These are phyloP conservation scores for Liasis olivaceus DNA, from an alignment of 2,797 vertebrate genomes.

Conservation along the genomic window DNA sequence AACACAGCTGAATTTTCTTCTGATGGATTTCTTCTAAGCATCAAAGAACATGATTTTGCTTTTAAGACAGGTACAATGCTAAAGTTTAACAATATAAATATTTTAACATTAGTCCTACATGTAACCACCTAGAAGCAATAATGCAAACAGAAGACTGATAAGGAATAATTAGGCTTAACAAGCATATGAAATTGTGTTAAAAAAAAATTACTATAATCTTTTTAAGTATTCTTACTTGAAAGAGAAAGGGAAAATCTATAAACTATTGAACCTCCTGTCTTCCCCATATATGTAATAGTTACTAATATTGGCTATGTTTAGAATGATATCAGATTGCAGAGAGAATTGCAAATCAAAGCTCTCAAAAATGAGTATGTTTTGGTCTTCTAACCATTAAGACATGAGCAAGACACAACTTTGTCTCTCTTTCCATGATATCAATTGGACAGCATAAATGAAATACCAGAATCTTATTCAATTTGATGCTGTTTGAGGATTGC, in stretches of 20 bases:
- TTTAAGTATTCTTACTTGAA: neutral
- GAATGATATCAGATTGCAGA: neutral
- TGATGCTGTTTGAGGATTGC: neutral
- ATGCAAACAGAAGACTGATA: neutral
- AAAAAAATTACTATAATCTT: neutral
- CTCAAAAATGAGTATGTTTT: conserved; percentile 19
- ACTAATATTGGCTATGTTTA: neutral
- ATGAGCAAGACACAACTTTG: neutral
- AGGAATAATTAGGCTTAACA: neutral
- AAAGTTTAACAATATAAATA: accelerated
- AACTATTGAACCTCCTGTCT: neutral
- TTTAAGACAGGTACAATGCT: neutral
- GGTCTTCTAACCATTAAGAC: neutral
- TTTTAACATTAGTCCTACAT: neutral
- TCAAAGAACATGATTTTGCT: neutral
- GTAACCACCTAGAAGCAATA: neutral
- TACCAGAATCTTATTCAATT: neutral
- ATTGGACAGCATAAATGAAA: neutral
- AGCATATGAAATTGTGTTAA: neutral
- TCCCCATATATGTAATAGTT: neutral
- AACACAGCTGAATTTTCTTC: neutral
- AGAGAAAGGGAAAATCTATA: neutral
- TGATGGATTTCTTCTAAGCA: neutral
- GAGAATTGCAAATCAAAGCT: neutral
- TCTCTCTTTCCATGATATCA: neutral